A percentile compares a stretch with the other conserved stretches of the same genome.
Conservation (phyloP, 1,140 invertebrate species). For the Campoletis sonorensis region DNA sequence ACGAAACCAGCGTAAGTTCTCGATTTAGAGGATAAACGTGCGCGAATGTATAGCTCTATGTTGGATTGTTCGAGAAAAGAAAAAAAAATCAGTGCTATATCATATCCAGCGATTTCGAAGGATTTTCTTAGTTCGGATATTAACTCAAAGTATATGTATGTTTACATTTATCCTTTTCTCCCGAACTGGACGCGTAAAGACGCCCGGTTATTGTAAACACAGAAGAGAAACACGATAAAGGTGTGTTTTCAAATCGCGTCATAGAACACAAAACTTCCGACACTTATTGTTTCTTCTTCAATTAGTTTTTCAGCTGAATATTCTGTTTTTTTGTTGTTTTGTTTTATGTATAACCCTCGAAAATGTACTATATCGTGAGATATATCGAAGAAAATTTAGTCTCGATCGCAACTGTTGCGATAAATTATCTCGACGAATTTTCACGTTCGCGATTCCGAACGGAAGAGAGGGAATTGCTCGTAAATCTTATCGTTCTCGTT, state of each 20-base stretch:
- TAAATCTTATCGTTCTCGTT: conserved; percentile 9
- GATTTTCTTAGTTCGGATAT: not conserved
- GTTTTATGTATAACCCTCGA: not conserved
- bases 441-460: conserved; percentile 20
- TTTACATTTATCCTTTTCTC: not conserved
- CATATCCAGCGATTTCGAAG: not conserved
- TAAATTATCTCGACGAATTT: not conserved
- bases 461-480: conserved; percentile 32
- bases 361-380: too few relatives aligned
- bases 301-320: not conserved
- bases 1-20: conserved; percentile 42
- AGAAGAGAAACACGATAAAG: not conserved
- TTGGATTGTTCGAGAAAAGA: conserved; percentile 11
- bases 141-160: not conserved
- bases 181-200: not conserved
- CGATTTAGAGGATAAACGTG: conserved; percentile 25
- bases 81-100: not conserved
- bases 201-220: not conserved
- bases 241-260: too few relatives aligned
- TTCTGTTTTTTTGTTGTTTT: not conserved
- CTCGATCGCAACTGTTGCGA: not conserved
- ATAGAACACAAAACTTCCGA: not conserved
- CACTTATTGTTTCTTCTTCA: not conserved
- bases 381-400: too few relatives aligned
- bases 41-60: not conserved